Conservation (phyloP, 2,113 vertebrate genomes). For the Erinaceus europaeus region DNA sequence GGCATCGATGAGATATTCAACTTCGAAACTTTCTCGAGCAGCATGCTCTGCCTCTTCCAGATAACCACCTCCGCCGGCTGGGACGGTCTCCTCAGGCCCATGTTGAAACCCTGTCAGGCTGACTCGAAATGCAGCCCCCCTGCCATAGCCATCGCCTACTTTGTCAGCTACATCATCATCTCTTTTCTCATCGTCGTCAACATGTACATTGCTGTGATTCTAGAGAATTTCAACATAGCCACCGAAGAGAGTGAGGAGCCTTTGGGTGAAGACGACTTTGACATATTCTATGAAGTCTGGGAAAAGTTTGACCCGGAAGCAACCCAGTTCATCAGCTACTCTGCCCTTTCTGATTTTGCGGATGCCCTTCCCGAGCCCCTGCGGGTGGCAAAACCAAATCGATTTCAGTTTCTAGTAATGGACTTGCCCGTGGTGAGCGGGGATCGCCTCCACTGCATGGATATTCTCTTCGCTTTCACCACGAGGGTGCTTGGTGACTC, state of each 20-base stretch:
- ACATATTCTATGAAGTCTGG: slow-evolving; percentile 99
- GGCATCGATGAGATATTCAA: slow-evolving; percentile 95
- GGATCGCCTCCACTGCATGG: slow-evolving; percentile 95
- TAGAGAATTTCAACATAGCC: slow-evolving; percentile 96
- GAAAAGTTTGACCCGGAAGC: slow-evolving; percentile 94
- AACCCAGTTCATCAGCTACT: slow-evolving; percentile 94
- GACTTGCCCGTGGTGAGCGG: slow-evolving; percentile 97
- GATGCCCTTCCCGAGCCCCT: slow-evolving; percentile 91
- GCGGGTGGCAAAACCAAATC: slow-evolving; percentile 94
- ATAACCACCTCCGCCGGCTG: slow-evolving; percentile 98
- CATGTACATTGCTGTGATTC: slow-evolving; percentile 98
- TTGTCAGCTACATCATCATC: slow-evolving; percentile 96
- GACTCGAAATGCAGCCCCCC: slow-evolving; percentile 80
- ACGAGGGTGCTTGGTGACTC: slow-evolving; percentile 93
- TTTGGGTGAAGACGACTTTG: slow-evolving; percentile 95
- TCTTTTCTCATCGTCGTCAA: slow-evolving; percentile 98
- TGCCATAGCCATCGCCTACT: slow-evolving; percentile 88
- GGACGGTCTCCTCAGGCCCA: slow-evolving; percentile 89
- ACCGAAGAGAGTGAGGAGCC: slow-evolving; percentile 96
- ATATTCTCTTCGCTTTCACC: slow-evolving; percentile 96
- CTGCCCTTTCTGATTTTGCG: slow-evolving; percentile 90
- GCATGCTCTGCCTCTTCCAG: slow-evolving; percentile 98
- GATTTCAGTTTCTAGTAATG: slow-evolving; percentile 91
- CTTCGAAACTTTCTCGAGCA: slow-evolving; percentile 92
- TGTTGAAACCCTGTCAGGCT: slow-evolving; percentile 81